A percentile compares a stretch with the other conserved stretches of the same genome.
Conservation (phyloP, 2,888 invertebrate species). For the Platypus cylindrus region DNA sequence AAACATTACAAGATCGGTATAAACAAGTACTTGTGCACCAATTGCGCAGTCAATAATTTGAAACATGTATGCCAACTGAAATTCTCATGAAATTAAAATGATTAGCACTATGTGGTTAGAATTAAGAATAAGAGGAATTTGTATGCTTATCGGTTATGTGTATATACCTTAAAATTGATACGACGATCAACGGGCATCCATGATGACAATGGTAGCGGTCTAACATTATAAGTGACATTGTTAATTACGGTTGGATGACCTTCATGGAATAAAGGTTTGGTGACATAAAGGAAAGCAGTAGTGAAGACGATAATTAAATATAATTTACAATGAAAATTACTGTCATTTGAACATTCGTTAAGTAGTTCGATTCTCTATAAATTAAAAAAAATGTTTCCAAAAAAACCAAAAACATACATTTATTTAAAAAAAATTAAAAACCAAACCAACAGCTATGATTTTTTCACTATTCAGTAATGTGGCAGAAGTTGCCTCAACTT, state of each 20-base stretch:
- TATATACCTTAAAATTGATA: slow-evolving; percentile 11
- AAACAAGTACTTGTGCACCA: slow-evolving; percentile 18
- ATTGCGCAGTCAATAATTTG: slow-evolving; percentile 16
- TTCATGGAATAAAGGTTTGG: slow-evolving; percentile 13
- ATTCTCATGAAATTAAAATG: no score
- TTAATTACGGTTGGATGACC: slow-evolving; percentile 8
- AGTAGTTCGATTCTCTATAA: slow-evolving; percentile 14
- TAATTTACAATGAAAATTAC: slow-evolving; percentile 9
- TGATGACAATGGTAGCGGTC: slow-evolving; percentile 16
- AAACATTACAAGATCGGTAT: slow-evolving; percentile 19
- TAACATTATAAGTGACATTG: slow-evolving; percentile 12
- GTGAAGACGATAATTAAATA: slow-evolving; percentile 14
- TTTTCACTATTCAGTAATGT: no score
- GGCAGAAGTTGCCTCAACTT: no score
- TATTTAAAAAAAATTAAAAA: no score
- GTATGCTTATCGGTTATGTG: no score
- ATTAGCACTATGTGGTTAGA: no score
- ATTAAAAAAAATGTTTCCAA: no score
- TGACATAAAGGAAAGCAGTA: slow-evolving; percentile 15
- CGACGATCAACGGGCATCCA: slow-evolving; percentile 20
- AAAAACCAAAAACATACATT: no score
- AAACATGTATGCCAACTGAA: slow-evolving; percentile 15
- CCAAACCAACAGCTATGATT: no score
- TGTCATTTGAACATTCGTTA: slow-evolving; percentile 12
- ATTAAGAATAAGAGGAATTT: no score